Percentiles rank a stretch among this genome's conserved stretches.
phyloP scores from a whole-genome alignment of 1,140 invertebrate species.

The Harpegnathos saltator region DNA sequence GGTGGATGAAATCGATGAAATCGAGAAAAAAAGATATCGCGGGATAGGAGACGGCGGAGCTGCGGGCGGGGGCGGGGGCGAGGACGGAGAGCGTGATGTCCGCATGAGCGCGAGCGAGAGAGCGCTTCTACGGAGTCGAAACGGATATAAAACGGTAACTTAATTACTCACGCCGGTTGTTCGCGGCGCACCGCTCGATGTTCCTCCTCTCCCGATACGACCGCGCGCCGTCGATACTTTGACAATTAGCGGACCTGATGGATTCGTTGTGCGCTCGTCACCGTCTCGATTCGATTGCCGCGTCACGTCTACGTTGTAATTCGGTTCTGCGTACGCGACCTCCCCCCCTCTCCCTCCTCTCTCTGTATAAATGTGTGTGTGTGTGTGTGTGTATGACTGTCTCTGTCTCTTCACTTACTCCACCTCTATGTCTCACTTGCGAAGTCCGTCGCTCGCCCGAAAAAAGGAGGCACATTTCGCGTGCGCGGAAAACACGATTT shows the following conservation, averaged over 20 bases:
- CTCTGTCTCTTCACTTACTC: not conserved
- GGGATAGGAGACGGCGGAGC: not conserved
- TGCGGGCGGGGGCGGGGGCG: too few relatives aligned
- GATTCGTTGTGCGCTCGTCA: constrained; percentile 44
- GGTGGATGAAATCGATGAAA: constrained; percentile 65
- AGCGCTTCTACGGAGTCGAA: not conserved
- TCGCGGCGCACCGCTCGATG: constrained; percentile 63
- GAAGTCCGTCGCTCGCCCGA: not conserved
- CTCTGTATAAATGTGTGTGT: too few relatives aligned
- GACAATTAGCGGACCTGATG: constrained; percentile 62
- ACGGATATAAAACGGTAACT: constrained; percentile 66
- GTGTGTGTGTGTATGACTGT: too few relatives aligned
- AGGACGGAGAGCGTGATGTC: constrained; percentile 3
- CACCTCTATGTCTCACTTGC: constrained; percentile 1
- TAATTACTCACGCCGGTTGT: constrained; percentile 77
- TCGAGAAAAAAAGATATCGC: constrained; percentile 55
- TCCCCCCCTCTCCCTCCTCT: not conserved
- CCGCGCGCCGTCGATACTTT: constrained; percentile 72
- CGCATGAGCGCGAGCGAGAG: not conserved
- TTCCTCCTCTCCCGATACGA: constrained; percentile 22
- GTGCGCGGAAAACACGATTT: constrained; percentile 13
- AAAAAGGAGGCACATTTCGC: not conserved
- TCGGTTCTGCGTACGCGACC: constrained; percentile 21
- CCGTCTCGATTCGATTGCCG: constrained; percentile 53
- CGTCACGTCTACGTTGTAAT: constrained; percentile 53